Conservation (phyloP, 2,888 invertebrate genomes). For the Orchesellides sinensis region DNA sequence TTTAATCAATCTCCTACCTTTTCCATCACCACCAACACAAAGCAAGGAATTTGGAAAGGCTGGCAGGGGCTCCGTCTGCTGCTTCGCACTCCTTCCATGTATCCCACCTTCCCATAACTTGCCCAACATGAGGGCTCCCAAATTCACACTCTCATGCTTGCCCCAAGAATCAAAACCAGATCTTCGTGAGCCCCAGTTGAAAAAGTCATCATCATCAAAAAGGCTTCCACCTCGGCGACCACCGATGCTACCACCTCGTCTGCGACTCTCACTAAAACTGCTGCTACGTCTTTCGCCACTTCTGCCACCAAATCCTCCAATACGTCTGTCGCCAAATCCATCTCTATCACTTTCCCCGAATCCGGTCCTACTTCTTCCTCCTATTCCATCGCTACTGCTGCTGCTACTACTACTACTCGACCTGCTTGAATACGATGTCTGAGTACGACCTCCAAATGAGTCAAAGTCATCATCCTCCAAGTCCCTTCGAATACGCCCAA, state of each 20-base stretch:
- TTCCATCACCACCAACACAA: conserved; percentile 31
- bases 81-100: conserved; percentile 5
- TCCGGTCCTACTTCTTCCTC: not conserved
- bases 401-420: conserved; percentile 13
- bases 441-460: conserved; percentile 5
- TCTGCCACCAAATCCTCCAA: too few relatives aligned
- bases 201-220: conserved; percentile 47
- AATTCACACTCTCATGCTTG: conserved; percentile 8
- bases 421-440: not conserved
- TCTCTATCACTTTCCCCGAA: not conserved
- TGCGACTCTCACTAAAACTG: too few relatives aligned
- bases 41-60: conserved; percentile 7
- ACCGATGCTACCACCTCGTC: too few relatives aligned
- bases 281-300: too few relatives aligned
- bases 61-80: conserved; percentile 17
- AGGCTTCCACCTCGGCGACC: not conserved
- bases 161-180: conserved; percentile 12
- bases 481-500: too few relatives aligned
- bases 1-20: not conserved
- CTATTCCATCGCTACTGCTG: not conserved
- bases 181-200: conserved; percentile 20
- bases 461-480: conserved; percentile 41
- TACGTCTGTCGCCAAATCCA: too few relatives aligned
- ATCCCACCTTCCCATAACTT: conserved; percentile 43
- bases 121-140: conserved; percentile 30